These are phyloP conservation scores for Cephalopholis sonnerati DNA, from an alignment of 2,113 vertebrate species.

Conservation along the genomic window DNA sequence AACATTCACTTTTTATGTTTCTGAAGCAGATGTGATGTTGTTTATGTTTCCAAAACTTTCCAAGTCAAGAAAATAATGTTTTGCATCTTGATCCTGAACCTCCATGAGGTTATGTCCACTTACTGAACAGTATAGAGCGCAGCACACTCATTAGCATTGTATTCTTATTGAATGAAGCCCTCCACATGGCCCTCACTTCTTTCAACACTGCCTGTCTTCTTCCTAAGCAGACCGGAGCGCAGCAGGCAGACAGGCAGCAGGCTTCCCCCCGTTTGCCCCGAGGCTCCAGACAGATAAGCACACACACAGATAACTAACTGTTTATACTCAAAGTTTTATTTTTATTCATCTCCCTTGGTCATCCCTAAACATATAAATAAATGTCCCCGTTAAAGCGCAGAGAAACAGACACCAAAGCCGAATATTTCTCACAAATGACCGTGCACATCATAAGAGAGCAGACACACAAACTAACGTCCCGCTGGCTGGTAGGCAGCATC, in stretches of 20 bases:
- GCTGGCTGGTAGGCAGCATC: conserved; percentile 61
- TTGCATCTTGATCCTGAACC: conserved; percentile 1
- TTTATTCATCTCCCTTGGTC: conserved; percentile 13
- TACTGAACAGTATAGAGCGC: not conserved
- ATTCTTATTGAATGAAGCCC: conserved; percentile 32
- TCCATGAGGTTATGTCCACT: conserved; percentile 1
- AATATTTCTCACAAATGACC: conserved; percentile 16
- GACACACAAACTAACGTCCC: conserved; percentile 37
- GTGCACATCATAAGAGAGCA: conserved; percentile 35
- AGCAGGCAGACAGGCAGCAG: conserved; percentile 59
- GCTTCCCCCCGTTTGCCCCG: conserved; percentile 50
- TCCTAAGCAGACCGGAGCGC: conserved; percentile 53
- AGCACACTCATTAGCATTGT: conserved; percentile 28
- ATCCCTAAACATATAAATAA: conserved; percentile 20
- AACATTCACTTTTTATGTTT: not conserved
- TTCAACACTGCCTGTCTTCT: conserved; percentile 49
- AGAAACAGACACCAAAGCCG: not conserved
- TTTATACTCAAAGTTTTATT: conserved; percentile 21
- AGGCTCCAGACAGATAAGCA: conserved; percentile 64
- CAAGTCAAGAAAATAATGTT: conserved; percentile 5
- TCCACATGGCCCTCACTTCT: conserved; percentile 39
- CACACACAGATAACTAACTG: conserved; percentile 1
- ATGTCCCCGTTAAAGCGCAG: not conserved
- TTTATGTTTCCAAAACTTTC: not conserved
- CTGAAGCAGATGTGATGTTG: not conserved